These are phyloP conservation scores for Catharus bicknelli DNA, from an alignment of 2,113 vertebrate species.

Conservation along the genomic window DNA sequence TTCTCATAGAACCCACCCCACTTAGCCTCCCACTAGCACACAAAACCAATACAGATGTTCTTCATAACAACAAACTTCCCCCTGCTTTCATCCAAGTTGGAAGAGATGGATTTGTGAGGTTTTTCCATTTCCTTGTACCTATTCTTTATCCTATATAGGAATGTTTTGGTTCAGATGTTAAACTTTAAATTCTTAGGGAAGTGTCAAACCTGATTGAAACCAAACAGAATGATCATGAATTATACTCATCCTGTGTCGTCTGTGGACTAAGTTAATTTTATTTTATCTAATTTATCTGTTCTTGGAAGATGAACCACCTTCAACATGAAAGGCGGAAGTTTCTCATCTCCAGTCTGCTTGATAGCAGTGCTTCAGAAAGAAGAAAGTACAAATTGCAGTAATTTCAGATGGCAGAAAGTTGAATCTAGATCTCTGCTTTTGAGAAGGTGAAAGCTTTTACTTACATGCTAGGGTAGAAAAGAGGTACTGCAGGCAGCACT, in stretches of 20 bases:
- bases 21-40: neutral
- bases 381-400: neutral
- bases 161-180: neutral
- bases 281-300: neutral
- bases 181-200: neutral
- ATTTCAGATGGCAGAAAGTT: neutral
- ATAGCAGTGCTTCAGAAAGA: neutral
- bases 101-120: neutral
- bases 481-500: neutral
- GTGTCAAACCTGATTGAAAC: neutral
- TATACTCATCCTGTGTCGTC: neutral
- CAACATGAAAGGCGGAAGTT: neutral
- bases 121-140: neutral
- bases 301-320: neutral
- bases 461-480: fast-evolving
- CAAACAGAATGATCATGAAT: neutral
- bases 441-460: neutral
- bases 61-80: neutral
- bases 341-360: neutral
- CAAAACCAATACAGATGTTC: neutral
- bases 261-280: neutral
- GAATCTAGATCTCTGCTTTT: neutral
- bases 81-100: neutral
- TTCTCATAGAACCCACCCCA: neutral
- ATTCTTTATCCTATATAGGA: neutral